Percentiles rank a stretch among this genome's conserved stretches.
Evolutionary conservation across 2,797 vertebrate genomes (phyloP).

Genomic region (Scolopax rusticola): DNA sequence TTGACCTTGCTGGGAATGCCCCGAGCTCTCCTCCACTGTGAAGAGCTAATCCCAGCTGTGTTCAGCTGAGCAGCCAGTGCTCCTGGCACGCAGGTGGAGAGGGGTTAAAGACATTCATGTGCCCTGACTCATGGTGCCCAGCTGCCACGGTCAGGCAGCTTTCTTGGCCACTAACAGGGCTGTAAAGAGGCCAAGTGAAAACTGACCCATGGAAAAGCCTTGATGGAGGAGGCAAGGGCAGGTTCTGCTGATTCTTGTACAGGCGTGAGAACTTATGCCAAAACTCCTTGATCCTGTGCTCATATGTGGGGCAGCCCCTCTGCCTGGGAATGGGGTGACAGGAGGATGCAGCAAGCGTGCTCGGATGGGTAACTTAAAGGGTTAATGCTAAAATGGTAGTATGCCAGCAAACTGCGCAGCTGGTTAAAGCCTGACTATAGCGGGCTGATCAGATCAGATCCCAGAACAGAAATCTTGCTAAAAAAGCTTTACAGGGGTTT

Average conservation of each 20-base stretch:
- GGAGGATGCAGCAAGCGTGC: not conserved
- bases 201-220: not conserved
- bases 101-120: constrained; percentile 29
- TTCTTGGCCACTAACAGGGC: not conserved
- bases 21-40: not conserved
- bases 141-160: constrained; percentile 35
- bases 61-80: not conserved
- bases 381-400: not conserved
- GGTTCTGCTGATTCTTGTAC: not conserved
- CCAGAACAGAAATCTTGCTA: not conserved
- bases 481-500: not conserved
- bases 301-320: not conserved
- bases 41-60: not conserved
- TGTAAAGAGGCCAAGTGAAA: not conserved
- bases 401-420: not conserved
- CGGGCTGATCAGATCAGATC: not conserved
- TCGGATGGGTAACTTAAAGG: not conserved
- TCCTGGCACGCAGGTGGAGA: not conserved
- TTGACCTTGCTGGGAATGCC: not conserved
- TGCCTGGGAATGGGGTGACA: not conserved
- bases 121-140: constrained; percentile 50
- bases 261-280: not conserved
- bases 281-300: not conserved
- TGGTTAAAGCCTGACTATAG: not conserved
- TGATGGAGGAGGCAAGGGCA: not conserved